Conservation (phyloP, 2,888 invertebrate species). For the Nymphalis urticae region DNA sequence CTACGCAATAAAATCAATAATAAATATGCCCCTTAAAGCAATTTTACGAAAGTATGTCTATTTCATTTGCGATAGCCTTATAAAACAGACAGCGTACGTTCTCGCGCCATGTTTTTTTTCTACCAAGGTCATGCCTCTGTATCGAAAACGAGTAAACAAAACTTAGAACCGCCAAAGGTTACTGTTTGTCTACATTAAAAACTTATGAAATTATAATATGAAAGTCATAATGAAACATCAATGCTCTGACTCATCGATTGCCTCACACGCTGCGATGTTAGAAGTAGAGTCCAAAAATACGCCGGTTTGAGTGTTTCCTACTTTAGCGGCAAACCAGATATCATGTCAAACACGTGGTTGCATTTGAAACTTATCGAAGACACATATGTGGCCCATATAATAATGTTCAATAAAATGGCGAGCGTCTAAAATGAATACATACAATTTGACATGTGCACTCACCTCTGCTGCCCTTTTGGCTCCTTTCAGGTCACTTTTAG, state of each 20-base stretch:
- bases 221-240: constrained; percentile 49
- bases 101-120: constrained; percentile 80
- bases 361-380: constrained; percentile 43
- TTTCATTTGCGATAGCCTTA: constrained; percentile 51
- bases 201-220: constrained; percentile 30
- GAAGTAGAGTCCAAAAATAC: constrained; percentile 71
- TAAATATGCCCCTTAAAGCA: constrained; percentile 39
- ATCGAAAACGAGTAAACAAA: constrained; percentile 78
- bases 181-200: constrained; percentile 37
- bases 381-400: constrained; percentile 48
- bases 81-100: constrained; percentile 66
- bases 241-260: constrained; percentile 66
- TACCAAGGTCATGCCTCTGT: constrained; percentile 76
- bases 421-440: constrained; percentile 75
- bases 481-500: constrained; percentile 92
- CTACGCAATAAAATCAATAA: constrained; percentile 64
- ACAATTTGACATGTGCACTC: constrained; percentile 82
- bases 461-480: constrained; percentile 94
- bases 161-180: constrained; percentile 49
- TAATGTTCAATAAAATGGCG: constrained; percentile 79
- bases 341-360: constrained; percentile 56
- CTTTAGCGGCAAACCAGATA: constrained; percentile 37
- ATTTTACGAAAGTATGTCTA: constrained; percentile 41
- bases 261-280: constrained; percentile 60
- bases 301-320: constrained; percentile 59